Conservation (phyloP, 2,797 vertebrate species). For the Sebastolobus alascanus region DNA sequence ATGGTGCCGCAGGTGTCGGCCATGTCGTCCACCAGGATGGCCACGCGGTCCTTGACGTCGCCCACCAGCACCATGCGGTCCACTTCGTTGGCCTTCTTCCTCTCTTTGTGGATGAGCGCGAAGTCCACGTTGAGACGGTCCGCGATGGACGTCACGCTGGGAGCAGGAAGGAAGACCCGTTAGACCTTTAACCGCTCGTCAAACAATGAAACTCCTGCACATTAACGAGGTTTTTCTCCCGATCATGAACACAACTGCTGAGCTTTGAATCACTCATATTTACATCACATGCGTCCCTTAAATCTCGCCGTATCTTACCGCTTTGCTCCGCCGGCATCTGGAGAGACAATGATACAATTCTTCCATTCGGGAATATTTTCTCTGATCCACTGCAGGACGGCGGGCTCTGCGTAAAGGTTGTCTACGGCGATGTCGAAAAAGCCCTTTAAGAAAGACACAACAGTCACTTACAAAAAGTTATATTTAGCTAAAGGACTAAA, state of each 20-base stretch:
- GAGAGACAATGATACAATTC: constrained; percentile 94
- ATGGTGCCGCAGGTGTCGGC: constrained; percentile 96
- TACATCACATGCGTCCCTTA: accelerated
- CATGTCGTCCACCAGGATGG: constrained; percentile 97
- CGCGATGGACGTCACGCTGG: constrained; percentile 95
- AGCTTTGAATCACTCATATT: neutral
- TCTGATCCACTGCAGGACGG: constrained; percentile 94
- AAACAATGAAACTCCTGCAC: neutral
- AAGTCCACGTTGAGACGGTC: constrained; percentile 96
- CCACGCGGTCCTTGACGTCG: constrained; percentile 93
- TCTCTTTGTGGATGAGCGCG: constrained; percentile 96
- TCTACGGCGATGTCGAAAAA: constrained; percentile 98
- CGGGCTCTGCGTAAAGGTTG: constrained; percentile 95
- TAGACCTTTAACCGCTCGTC: neutral
- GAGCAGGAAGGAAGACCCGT: neutral
- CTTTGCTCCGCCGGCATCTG: constrained; percentile 95
- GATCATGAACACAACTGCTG: neutral
- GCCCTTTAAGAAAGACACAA: constrained; percentile 78
- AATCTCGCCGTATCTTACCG: constrained; percentile 79
- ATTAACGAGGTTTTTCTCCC: neutral
- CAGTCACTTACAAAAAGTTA: neutral
- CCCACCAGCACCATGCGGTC: constrained; percentile 97
- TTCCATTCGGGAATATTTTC: constrained; percentile 95
- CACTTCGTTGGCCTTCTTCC: constrained; percentile 97
- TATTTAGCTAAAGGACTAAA: neutral